Percentiles rank a stretch among this genome's conserved stretches.
Evolutionary conservation across 2,888 invertebrate species (phyloP).

Genomic region (Margaritifera margaritifera): DNA sequence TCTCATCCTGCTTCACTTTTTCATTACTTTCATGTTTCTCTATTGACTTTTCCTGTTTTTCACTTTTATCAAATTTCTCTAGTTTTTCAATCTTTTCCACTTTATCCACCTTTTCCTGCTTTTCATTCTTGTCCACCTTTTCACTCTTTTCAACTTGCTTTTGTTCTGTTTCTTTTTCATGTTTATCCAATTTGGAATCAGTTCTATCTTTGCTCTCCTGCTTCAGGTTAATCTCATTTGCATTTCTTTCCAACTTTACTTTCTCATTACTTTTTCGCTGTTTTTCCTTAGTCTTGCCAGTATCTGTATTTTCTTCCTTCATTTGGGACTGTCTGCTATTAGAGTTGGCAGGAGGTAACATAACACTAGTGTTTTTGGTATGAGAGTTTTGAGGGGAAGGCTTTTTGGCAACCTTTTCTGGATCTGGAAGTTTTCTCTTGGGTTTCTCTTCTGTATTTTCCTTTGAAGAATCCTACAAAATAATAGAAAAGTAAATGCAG

Average conservation of each 20-base stretch:
- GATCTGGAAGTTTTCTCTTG: conserved; percentile 55
- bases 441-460: conserved; percentile 52
- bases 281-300: conserved; percentile 5
- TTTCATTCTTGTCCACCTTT: conserved; percentile 33
- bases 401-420: conserved; percentile 54
- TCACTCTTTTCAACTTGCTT: conserved; percentile 26
- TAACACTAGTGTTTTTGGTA: conserved; percentile 21
- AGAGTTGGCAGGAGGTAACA: conserved; percentile 22
- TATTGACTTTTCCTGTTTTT: conserved; percentile 16
- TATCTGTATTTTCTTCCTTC: not conserved
- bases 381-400: conserved; percentile 23
- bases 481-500: too few relatives aligned
- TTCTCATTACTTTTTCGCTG: conserved; percentile 6
- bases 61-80: conserved; percentile 28
- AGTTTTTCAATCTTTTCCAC: conserved; percentile 17
- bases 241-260: conserved; percentile 16
- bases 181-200: conserved; percentile 15
- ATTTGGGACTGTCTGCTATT: conserved; percentile 6
- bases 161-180: conserved; percentile 22
- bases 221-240: conserved; percentile 6
- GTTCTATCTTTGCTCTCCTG: conserved; percentile 14
- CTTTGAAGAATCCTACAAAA: conserved; percentile 19
- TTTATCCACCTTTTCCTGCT: conserved; percentile 27
- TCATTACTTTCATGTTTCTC: conserved; percentile 26
- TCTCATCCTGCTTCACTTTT: conserved; percentile 27